Evolutionary conservation across 2,113 vertebrate genomes (phyloP).

Genomic region (Anarrhichthys ocellatus): DNA sequence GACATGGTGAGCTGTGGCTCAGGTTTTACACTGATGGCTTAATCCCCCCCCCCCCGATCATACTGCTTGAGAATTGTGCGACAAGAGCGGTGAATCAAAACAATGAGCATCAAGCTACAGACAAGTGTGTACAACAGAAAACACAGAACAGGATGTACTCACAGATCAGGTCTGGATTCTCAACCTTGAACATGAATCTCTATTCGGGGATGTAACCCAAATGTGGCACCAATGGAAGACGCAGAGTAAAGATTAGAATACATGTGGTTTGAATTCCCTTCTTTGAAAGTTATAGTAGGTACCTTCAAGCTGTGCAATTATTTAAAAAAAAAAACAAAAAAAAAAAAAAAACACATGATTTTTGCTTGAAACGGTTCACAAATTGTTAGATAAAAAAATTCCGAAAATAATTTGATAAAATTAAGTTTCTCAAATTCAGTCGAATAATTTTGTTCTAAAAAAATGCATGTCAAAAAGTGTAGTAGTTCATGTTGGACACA

Average conservation of each 20-base stretch:
- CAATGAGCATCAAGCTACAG: background rate
- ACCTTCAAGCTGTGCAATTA: background rate
- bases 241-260: no score
- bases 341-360: background rate
- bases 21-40: conserved; percentile 14
- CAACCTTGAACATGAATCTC: background rate
- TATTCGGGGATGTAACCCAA: conserved; percentile 13
- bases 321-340: background rate
- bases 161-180: conserved; percentile 2
- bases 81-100: conserved; percentile 38
- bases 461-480: background rate
- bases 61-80: background rate
- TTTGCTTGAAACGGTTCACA: background rate
- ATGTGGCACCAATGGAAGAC: background rate
- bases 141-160: background rate
- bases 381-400: background rate
- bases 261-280: background rate
- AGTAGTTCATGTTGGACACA: background rate
- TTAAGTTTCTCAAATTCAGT: background rate
- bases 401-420: no score
- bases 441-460: background rate
- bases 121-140: no score
- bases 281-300: background rate
- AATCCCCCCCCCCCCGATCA: conserved; percentile 11
- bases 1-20: conserved; percentile 19